phyloP scores from a whole-genome alignment of 1,140 invertebrate species.

The Centruroides vittatus region DNA sequence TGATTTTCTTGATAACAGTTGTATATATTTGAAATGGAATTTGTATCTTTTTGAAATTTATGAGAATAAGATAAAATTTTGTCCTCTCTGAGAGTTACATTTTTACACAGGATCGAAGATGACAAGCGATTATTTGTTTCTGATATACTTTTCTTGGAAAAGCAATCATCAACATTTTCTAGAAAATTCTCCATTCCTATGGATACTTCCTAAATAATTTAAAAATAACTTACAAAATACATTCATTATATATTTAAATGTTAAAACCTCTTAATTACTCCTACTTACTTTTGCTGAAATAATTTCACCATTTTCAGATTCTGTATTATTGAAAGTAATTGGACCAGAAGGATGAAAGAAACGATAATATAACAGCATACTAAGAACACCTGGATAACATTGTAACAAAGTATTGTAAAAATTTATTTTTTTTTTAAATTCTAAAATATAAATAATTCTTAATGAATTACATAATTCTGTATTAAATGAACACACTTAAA shows the following conservation, averaged over 20 bases:
- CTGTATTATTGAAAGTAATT: slow-evolving; percentile 18
- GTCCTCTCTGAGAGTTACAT: background rate
- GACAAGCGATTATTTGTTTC: background rate
- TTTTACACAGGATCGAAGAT: background rate
- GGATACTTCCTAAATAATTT: no score
- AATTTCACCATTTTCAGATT: no score
- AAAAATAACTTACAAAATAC: no score
- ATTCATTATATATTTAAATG: no score
- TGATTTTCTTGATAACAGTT: background rate
- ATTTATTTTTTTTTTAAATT: no score
- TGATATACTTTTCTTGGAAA: background rate
- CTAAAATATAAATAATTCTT: no score
- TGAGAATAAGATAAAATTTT: background rate
- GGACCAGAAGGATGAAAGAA: slow-evolving; percentile 43
- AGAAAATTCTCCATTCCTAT: no score
- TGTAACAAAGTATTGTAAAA: no score
- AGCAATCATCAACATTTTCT: background rate
- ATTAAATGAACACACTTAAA: no score
- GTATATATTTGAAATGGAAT: background rate
- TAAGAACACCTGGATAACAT: slow-evolving; percentile 33
- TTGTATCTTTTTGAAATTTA: background rate
- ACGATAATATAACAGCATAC: slow-evolving; percentile 48
- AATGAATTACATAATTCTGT: no score
- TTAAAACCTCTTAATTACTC: no score
- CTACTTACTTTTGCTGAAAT: no score